Conservation (phyloP, 2,113 vertebrate species). For the Centropus unirufus region DNA sequence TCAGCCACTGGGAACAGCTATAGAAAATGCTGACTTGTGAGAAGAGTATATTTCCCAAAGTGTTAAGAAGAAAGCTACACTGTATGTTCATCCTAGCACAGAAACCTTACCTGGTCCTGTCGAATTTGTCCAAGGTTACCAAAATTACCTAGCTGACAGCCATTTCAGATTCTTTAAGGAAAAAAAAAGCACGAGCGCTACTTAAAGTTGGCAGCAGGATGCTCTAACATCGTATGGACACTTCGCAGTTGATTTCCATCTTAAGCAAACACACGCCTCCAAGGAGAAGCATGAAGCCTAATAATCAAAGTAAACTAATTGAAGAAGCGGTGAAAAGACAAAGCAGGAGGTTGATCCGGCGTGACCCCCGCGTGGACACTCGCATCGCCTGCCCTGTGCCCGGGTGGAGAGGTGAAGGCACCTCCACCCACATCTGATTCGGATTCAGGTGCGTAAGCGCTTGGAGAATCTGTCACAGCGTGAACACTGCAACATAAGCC, state of each 20-base stretch:
- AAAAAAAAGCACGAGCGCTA: background rate
- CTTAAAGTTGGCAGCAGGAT: constrained; percentile 8
- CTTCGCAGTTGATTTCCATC: background rate
- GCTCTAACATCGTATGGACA: background rate
- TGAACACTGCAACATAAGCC: background rate
- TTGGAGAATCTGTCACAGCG: background rate
- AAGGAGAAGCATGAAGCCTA: background rate
- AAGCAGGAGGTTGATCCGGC: background rate
- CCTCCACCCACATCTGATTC: fast-evolving
- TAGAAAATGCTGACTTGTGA: background rate
- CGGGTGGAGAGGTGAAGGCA: background rate
- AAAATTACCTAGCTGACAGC: background rate
- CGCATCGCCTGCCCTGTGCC: background rate
- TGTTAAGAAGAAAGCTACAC: background rate
- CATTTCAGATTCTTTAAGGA: background rate
- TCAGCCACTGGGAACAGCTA: background rate
- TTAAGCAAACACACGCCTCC: background rate
- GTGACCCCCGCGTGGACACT: fast-evolving
- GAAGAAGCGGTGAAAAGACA: background rate
- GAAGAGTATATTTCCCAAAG: background rate
- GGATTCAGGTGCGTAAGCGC: background rate
- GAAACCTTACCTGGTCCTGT: background rate
- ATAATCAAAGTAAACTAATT: background rate
- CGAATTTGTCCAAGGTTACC: background rate
- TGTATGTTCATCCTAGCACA: background rate